A percentile compares a stretch with the other conserved stretches of the same genome.
These are phyloP conservation scores for Colletes collaris DNA, from an alignment of 2,888 invertebrate genomes.

Conservation along the genomic window DNA sequence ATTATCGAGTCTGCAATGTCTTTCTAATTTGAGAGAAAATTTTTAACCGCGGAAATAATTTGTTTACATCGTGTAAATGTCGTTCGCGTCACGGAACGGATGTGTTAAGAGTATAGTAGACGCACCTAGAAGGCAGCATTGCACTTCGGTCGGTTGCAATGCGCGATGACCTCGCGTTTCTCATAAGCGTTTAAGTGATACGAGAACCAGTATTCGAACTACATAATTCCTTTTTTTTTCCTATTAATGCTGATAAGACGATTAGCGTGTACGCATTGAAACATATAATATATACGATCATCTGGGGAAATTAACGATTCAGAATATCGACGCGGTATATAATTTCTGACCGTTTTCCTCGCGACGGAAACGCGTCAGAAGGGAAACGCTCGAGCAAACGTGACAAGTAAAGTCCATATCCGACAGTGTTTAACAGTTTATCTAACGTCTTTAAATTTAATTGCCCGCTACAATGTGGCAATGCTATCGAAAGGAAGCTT, in stretches of 20 bases:
- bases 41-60: no score
- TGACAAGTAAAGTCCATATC: slow-evolving; percentile 1
- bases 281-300: not conserved
- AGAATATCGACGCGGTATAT: not conserved
- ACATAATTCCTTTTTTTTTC: slow-evolving; percentile 60
- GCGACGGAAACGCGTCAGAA: not conserved
- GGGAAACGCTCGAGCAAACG: not conserved
- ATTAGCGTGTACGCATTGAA: slow-evolving; percentile 33
- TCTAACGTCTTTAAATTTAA: slow-evolving; percentile 20
- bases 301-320: not conserved
- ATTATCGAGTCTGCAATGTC: no score
- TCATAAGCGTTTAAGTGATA: slow-evolving; percentile 61
- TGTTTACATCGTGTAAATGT: no score
- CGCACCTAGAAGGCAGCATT: not conserved
- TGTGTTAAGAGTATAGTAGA: not conserved
- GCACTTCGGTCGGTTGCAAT: slow-evolving; percentile 6
- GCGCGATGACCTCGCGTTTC: slow-evolving; percentile 47
- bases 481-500: not conserved
- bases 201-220: slow-evolving; percentile 70
- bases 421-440: slow-evolving; percentile 15
- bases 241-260: slow-evolving; percentile 65
- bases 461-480: not conserved
- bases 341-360: slow-evolving; percentile 6
- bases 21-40: no score
- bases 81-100: no score